These are phyloP conservation scores for Mustelus asterias DNA, from an alignment of 2,113 vertebrate species.

Conservation along the genomic window DNA sequence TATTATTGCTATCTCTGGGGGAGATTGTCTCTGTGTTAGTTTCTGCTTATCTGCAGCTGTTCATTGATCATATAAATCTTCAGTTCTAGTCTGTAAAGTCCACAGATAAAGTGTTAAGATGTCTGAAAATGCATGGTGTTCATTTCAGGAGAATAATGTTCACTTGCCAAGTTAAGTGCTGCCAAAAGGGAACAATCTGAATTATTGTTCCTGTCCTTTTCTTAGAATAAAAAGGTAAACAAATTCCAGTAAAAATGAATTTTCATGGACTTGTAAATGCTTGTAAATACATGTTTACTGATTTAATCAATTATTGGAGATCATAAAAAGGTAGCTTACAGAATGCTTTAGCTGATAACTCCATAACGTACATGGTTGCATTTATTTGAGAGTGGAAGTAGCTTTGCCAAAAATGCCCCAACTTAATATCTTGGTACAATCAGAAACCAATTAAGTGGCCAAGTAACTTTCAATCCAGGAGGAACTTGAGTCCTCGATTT, in stretches of 20 bases:
- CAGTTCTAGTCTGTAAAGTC: constrained; percentile 8
- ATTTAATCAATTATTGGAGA: neutral
- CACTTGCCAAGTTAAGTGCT: constrained; percentile 24
- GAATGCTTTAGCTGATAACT: neutral
- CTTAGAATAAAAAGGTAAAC: neutral
- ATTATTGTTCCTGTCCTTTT: neutral
- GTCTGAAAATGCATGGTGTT: constrained; percentile 9
- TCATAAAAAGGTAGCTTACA: neutral
- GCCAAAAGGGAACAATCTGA: neutral
- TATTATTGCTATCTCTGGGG: neutral
- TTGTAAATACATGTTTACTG: neutral
- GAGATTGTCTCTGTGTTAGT: neutral
- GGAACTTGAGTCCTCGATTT: neutral
- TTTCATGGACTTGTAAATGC: neutral
- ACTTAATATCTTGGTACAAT: neutral
- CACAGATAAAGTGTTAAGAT: neutral
- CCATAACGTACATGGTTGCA: neutral
- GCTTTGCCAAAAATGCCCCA: neutral
- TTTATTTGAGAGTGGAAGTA: neutral
- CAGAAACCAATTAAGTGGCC: neutral
- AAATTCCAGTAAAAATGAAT: neutral
- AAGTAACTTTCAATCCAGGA: neutral
- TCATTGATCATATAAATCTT: neutral
- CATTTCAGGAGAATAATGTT: neutral
- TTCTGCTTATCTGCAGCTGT: neutral